Evolutionary conservation across 2,113 vertebrate genomes (phyloP), one percentile per base, ranked within the genome.

Genomic region (Scortum barcoo): DNA sequence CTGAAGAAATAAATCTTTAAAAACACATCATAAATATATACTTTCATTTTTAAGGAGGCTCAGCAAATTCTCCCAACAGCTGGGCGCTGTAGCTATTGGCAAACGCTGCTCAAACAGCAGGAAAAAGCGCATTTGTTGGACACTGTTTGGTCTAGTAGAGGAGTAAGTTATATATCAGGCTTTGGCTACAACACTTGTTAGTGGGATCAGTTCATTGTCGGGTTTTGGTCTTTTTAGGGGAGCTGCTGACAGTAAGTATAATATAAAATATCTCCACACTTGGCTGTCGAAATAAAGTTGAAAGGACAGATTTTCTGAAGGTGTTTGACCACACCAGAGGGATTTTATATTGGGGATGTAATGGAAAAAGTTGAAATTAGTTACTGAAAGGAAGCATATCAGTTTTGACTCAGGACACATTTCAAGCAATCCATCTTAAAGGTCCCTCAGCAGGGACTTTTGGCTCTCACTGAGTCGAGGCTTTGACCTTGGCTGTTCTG

Each of bases 401-500:
- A 38, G 20, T 63, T 76, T 46, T 66, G 61, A 51, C 60, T 50
- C 24, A 5, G 2, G 20, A 51, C 46, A 51, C 38, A 22, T 2
- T 19, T 17, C 20, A 69, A 56, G 53, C 17, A 40, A 42, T 61
- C 54, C 42, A 61, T 40, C 38, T 46, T 12, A 11, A 75, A 20
- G 13, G 6, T 30, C 11, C 7, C 17, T 53, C 46, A 40, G 42
- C 65, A 19, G 22, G 36, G 33, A 75, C n/a, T 19, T 19, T 19
- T 51, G 7, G 5, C 57, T 53, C 19, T 54, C 22, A 4, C 40
- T 48, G 16, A 56, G n/a, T 40, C 16, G 20, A 22, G 3, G 46
- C 72, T 62, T 48, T 72, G 68, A 56, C 48, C 58, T 56, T 56
- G 77, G 20, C 26, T 63, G 46, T 24, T 17, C 71, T 36, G 33